Evolutionary conservation across 2,113 vertebrate genomes (phyloP).

Genomic region (Leptocoma aspasia): DNA sequence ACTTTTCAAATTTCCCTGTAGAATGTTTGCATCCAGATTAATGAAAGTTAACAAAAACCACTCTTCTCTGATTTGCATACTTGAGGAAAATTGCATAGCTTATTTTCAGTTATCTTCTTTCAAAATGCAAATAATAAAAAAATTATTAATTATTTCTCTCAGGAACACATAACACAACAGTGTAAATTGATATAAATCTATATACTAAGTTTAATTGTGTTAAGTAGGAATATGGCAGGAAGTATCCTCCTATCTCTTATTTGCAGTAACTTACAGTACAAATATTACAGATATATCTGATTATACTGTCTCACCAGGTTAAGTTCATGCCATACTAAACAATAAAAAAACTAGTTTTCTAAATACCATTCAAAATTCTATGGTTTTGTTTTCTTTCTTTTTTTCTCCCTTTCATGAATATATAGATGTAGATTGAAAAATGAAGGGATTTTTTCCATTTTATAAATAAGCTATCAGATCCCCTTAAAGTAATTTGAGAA

Average conservation of each 20-base stretch:
- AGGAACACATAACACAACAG: background rate
- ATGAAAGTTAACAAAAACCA: background rate
- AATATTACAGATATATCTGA: background rate
- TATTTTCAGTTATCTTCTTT: background rate
- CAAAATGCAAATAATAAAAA: background rate
- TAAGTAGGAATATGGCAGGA: background rate
- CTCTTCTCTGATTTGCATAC: background rate
- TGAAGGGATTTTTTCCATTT: background rate
- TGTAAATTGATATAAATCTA: background rate
- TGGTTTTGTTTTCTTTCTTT: background rate
- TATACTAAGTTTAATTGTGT: background rate
- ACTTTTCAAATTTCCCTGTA: background rate
- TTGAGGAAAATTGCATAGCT: background rate
- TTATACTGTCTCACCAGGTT: background rate
- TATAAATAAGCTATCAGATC: background rate
- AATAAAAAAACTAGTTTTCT: background rate
- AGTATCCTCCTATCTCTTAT: background rate
- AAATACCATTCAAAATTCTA: background rate
- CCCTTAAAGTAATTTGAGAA: background rate
- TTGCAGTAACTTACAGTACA: background rate
- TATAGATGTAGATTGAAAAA: background rate
- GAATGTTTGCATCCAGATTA: background rate
- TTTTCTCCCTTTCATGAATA: background rate
- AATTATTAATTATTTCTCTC: background rate
- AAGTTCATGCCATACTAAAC: background rate